A percentile compares a stretch with the other conserved stretches of the same genome.
Evolutionary conservation across 2,888 invertebrate genomes (phyloP).

Genomic region (Drosophila yooni): DNA sequence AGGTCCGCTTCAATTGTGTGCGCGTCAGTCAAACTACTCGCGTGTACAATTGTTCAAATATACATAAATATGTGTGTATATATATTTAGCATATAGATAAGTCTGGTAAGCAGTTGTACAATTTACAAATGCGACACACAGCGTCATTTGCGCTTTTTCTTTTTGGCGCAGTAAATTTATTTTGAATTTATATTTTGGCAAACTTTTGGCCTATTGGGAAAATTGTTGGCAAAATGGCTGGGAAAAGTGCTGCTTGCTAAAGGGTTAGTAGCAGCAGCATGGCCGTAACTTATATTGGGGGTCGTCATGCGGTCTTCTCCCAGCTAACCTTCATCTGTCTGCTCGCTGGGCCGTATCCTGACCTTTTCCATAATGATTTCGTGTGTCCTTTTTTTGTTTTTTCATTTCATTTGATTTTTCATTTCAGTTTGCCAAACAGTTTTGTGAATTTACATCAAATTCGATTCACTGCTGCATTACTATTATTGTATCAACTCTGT

Average conservation of each 20-base stretch:
- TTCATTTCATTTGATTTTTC: slow-evolving; percentile 11
- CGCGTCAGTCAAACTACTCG: slow-evolving; percentile 42
- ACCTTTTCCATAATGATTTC: slow-evolving; percentile 59
- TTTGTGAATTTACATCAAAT: slow-evolving; percentile 24
- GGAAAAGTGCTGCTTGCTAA: slow-evolving; percentile 25
- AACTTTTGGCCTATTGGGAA: slow-evolving; percentile 64
- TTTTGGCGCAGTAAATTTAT: slow-evolving; percentile 61
- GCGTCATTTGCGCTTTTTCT: slow-evolving; percentile 39
- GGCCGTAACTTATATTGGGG: slow-evolving; percentile 33
- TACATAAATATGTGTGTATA: neutral
- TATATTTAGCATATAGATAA: slow-evolving; percentile 17
- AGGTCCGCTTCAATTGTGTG: slow-evolving; percentile 39
- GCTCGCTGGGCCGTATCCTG: slow-evolving; percentile 48
- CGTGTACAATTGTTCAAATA: slow-evolving; percentile 2
- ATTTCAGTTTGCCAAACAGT: slow-evolving; percentile 17
- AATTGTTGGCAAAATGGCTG: slow-evolving; percentile 15
- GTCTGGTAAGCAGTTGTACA: slow-evolving; percentile 38
- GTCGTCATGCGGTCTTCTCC: slow-evolving; percentile 33
- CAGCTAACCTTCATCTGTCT: slow-evolving; percentile 44
- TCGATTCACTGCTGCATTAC: slow-evolving; percentile 39
- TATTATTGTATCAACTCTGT: slow-evolving; percentile 24
- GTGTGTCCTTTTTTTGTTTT: slow-evolving; percentile 19
- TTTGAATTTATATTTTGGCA: slow-evolving; percentile 57
- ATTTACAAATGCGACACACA: slow-evolving; percentile 28
- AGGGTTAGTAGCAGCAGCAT: slow-evolving; percentile 20